phyloP scores from a whole-genome alignment of 2,113 vertebrate genomes.

The Turnix velox region DNA sequence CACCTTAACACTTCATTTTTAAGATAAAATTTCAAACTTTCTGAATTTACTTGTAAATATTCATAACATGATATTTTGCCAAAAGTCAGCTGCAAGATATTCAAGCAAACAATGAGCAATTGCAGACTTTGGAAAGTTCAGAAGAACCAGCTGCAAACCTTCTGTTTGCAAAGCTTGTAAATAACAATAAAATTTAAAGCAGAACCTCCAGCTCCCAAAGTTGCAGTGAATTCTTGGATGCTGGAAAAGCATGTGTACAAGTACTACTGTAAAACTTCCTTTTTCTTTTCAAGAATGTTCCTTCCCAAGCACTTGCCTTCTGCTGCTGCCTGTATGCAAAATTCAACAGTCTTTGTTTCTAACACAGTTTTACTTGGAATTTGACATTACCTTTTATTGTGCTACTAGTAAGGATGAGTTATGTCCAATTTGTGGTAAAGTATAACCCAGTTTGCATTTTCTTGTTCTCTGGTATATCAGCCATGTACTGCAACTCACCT shows the following conservation, averaged over 20 bases:
- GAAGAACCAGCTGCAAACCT: neutral
- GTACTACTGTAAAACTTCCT: neutral
- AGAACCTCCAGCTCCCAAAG: neutral
- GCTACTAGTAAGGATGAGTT: neutral
- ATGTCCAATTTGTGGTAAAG: neutral
- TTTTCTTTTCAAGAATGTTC: neutral
- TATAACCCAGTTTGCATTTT: neutral
- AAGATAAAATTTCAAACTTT: neutral
- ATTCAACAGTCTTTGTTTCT: neutral
- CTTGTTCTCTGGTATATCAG: neutral
- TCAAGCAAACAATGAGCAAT: neutral
- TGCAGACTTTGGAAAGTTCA: neutral
- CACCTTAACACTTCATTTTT: neutral
- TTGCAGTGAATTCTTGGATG: neutral
- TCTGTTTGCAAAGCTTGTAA: neutral
- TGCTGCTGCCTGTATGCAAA: neutral
- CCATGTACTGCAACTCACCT: constrained; percentile 72
- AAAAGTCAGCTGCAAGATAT: neutral
- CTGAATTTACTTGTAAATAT: neutral
- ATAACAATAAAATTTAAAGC: neutral
- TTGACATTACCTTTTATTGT: neutral
- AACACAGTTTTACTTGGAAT: neutral
- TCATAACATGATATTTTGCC: neutral
- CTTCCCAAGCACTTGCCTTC: neutral
- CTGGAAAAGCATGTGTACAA: neutral